Base-by-base conservation (phyloP, 2,797 vertebrate species). In the Iguana delicatissima region DNA sequence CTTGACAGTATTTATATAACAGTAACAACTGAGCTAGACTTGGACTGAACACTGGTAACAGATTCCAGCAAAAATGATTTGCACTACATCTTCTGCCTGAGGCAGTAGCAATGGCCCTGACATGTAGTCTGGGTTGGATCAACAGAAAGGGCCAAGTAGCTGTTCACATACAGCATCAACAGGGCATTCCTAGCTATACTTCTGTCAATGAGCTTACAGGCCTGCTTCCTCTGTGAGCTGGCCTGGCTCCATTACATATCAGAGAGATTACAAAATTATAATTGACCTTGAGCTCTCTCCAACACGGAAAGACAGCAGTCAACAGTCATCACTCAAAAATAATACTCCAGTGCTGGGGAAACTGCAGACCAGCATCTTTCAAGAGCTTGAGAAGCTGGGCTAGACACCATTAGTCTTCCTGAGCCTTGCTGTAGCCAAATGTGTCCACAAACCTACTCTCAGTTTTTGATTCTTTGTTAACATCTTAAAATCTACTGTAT, bases 151-250 rank as follows among this genome's bases (percentile, higher is more conserved):
- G 57, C 72, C 73, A 77, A 62, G 46, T 35, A 67, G 13, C 42
- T 77, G 42, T 77, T 79, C 82, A 24, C 24, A 77, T 79, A 35
- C 42, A 74, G 46, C 55, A 50, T 77, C 32, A 73, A 64, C 42
- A 77, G 32, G 55, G 29, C 57, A 84, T 77, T 84, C 88, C 82
- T 84, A 79, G 59, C 73, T 77, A 16, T 8, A 55, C 50, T 80
- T 46, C 62, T 89, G 26, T 89, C 82, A 85, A 35, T 80, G 83
- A 72, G 59, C 74, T 89, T 67, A 67, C 74, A 89, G 55, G 32
- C 50, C 62, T 79, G 20, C 82, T 85, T 89, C 88, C 82, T 77
- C 42, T 89, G 42, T 84, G 73, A 89, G 9, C 73, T 84, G 88
- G 82, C 81, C 14, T 52, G 82, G 59, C 22, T 79, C 59, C 82